Evolutionary conservation across 2,888 invertebrate species (phyloP), one percentile per base, ranked within the genome.

Genomic region (Disparrhopalites patrizii): DNA sequence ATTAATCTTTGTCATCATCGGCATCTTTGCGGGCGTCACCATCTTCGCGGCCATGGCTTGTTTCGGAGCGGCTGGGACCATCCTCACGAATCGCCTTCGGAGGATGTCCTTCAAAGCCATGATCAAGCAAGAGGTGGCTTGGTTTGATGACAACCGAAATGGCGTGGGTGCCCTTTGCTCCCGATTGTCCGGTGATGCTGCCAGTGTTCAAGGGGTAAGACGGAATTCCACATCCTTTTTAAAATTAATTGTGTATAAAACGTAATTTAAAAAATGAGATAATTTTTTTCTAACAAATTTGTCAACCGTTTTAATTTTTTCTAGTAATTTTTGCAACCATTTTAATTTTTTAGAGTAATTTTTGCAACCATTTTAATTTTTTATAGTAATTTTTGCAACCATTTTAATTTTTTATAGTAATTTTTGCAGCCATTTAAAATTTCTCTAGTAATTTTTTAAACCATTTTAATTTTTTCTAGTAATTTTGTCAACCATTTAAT

Each of bases 21-120:
- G 78, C 27, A 65, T 78, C 5, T 72, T 74, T 30, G 76, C 79
- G 25, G 79, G 77, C 23, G 55, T 76, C 13, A 70, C 73, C 8
- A 70, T 70, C 68, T 74, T 70, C 55, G 71, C 76, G 10, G 74
- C 86, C 83, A 85, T 87, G 71, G 87, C 83, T 75, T 83, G 86
- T 77, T 91, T 91, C 78, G 87, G 85, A 0, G 81, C 88, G 36
- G 90, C 92, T 36, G 93, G 93, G 43, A 92, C 92, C 79, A 81
- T 83, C 68, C 81, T 93, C 60, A 93, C 93, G 0, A 84, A 86
- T 76, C 82, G 91, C 68, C 78, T 93, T 2, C 81, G 93, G 58
- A 83, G 83, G 31, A 70, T 81, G 50, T 82, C 87, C 79, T 90
- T 90, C 75, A 81, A 81, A 57, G 83, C 85, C 3, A 84, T 90